Conservation (phyloP, 2,797 vertebrate species). For the Hylomyscus alleni region DNA sequence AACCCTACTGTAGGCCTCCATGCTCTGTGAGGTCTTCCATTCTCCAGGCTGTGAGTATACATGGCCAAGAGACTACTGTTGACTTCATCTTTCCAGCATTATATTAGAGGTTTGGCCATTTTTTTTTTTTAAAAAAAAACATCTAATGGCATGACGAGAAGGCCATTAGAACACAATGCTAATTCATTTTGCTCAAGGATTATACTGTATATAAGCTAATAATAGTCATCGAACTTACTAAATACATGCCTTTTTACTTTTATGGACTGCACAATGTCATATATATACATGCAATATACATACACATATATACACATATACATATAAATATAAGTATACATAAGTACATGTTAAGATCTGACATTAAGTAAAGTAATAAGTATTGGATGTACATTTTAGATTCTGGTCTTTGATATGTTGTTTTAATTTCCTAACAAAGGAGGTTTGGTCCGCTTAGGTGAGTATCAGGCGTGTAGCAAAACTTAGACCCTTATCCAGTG, state of each 20-base stretch:
- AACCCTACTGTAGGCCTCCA: neutral
- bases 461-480: neutral
- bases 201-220: neutral
- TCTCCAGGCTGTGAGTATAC: neutral
- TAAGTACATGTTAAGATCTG: neutral
- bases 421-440: constrained; percentile 40
- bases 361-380: constrained; percentile 40
- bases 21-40: neutral
- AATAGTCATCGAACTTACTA: neutral
- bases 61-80: neutral
- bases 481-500: neutral
- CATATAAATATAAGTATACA: neutral
- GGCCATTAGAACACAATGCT: neutral
- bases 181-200: constrained; percentile 35
- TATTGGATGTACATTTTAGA: neutral
- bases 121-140: neutral
- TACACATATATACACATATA: neutral
- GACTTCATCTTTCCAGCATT: neutral
- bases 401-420: neutral
- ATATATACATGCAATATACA: neutral
- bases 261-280: neutral
- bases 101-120: neutral
- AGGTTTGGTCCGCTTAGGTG: neutral
- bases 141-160: neutral
- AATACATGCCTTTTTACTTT: neutral